phyloP scores from a whole-genome alignment of 2,797 vertebrate species.

The Mionectes olivaceus region DNA sequence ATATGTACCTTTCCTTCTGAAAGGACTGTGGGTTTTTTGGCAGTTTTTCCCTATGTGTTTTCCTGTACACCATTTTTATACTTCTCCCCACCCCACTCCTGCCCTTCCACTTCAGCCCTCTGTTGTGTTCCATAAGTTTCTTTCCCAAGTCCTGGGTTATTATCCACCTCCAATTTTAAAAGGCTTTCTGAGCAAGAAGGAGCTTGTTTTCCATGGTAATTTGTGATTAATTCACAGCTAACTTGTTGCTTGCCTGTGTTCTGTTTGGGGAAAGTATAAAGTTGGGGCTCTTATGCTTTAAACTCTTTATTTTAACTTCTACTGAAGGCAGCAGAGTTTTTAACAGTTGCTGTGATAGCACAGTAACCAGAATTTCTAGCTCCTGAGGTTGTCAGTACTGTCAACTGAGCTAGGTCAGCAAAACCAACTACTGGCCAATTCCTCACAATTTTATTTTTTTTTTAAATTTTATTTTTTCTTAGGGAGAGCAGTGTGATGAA shows the following conservation, averaged over 20 bases:
- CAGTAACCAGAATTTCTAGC: neutral
- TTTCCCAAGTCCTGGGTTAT: neutral
- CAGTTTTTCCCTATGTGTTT: neutral
- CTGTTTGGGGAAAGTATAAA: neutral
- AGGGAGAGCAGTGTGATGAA: neutral
- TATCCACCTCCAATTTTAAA: neutral
- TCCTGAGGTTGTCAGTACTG: neutral
- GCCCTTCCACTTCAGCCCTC: neutral
- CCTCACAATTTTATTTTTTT: neutral
- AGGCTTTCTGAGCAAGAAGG: neutral
- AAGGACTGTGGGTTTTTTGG: neutral
- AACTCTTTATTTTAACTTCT: neutral
- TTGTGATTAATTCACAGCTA: neutral
- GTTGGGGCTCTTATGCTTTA: neutral
- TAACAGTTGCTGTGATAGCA: neutral
- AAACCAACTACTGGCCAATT: neutral
- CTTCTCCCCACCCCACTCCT: fast-evolving
- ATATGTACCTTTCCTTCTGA: neutral
- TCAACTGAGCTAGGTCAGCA: neutral
- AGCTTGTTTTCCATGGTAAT: neutral
- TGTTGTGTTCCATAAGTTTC: neutral
- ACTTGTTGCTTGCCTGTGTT: neutral
- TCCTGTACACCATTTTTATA: neutral
- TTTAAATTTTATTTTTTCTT: neutral
- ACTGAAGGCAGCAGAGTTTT: neutral